Evolutionary conservation across 2,888 invertebrate species (phyloP), one percentile per base, ranked within the genome.

Genomic region (Plebejus melissa): DNA sequence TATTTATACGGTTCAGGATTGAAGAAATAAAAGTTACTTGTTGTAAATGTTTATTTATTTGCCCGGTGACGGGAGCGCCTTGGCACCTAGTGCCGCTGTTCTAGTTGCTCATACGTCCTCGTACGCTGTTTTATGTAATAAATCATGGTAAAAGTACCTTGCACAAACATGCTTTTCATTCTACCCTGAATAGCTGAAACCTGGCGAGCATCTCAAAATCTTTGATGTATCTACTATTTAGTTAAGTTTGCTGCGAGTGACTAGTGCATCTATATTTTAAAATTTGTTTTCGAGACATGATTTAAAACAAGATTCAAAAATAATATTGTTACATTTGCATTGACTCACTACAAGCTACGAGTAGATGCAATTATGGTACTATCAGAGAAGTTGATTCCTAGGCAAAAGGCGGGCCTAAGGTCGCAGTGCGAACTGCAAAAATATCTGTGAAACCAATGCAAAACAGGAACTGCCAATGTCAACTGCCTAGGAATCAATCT

Each of bases 11-110:
- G 91, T 93, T 90, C 91, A 90, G 92, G 90, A 92, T 90, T 92
- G 89, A 92, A 92, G 89, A 92, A 92, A 92, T 93, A 92, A 92
- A 93, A 86, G 90, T 91, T 91, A 89, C 89, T 89, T 92, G 91
- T 91, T 92, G 91, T 92, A 92, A 87, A 87, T 84, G 83, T 82
- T 86, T 86, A 85, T 86, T 90, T 88, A 88, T 89, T 84, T 86
- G 85, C 77, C 77, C 70, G 72, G 72, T 79, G 81, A 77, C 78
- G 77, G 80, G 74, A 79, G 72, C 76, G 77, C 78, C 75, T 69
- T 54, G 75, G 75, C 75, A 70, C 69, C 69, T 75, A 75, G 75
- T 70, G 78, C 77, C 79, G 77, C 79, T 32, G 65, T 76, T 76
- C 77, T 78, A 76, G 76, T 74, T 84, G 86, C 85, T 85, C 83